A percentile compares a stretch with the other conserved stretches of the same genome.
Conservation (phyloP, 2,888 invertebrate genomes). For the Habrosyne pyritoides region DNA sequence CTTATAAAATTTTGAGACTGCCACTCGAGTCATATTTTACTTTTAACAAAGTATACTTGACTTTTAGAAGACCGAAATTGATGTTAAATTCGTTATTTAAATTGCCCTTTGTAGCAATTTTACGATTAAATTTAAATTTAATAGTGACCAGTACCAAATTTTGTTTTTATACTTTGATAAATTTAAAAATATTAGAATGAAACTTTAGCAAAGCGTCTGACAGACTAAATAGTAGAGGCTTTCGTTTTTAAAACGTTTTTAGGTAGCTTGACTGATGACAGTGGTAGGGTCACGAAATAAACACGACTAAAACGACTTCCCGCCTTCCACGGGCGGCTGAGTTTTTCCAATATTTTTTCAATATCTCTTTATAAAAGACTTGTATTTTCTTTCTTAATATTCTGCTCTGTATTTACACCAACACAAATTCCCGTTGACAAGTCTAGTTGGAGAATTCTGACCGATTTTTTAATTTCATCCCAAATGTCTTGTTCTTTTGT, state of each 20-base stretch:
- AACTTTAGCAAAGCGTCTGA: background rate
- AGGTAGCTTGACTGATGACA: background rate
- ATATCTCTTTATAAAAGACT: conserved; percentile 20
- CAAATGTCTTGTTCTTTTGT: conserved; percentile 40
- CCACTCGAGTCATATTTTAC: background rate
- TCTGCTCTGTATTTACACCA: conserved; percentile 64
- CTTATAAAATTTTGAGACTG: background rate
- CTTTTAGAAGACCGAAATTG: background rate
- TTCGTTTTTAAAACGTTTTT: background rate
- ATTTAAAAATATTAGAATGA: too few relatives aligned
- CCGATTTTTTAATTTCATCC: conserved; percentile 46
- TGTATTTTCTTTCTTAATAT: conserved; percentile 30
- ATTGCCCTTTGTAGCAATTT: background rate
- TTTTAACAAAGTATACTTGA: background rate
- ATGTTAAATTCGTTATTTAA: background rate
- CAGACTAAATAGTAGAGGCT: background rate
- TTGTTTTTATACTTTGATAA: background rate
- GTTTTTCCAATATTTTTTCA: conserved; percentile 5
- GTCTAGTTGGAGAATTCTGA: conserved; percentile 47
- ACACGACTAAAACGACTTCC: background rate
- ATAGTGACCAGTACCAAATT: too few relatives aligned
- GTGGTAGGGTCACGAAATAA: background rate
- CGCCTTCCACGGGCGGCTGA: background rate
- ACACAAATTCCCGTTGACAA: conserved; percentile 81
- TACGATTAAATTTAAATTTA: too few relatives aligned